Base-by-base conservation (phyloP, 2,888 invertebrate genomes). In the Spicauda simplicius region DNA sequence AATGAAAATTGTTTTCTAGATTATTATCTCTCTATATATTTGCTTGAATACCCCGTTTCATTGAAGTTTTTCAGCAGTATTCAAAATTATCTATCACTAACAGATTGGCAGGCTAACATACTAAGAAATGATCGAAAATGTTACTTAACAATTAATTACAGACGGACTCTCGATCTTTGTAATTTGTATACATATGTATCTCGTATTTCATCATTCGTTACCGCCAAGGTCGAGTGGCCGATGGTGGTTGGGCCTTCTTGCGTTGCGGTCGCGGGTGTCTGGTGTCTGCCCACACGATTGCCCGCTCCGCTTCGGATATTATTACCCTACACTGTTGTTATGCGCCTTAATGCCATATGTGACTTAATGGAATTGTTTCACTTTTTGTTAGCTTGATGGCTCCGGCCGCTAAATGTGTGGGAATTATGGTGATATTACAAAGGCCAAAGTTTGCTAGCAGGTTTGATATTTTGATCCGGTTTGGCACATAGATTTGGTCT, bases 251-350 rank as follows among this genome's bases (percentile, higher is more conserved):
- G 30, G 18, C 20, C 45, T 45, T 45, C 58, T 20, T 45, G 55
- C 55, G 20, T 56, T 63, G 63, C 63, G 63, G 63, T 53, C 63
- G 41, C 41, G 52, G 33, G 48, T 56, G 16, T 63, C 55, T 20
- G 45, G 25, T 63, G 30, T 63, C 63, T 11, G 63, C 55, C 63
- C 55, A 63, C 63, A 55, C 55, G 55, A 56, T 63, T 18, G 45
- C 20, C 30, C 6, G 63, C 16, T 55, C 30, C 14, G 10, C 30
- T 7, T 18, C 30, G 33, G 55, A 56, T 63, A 12, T 18, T 30
- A 41, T 63, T 63, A 63, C 63, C 45, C 4, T 48, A 5, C 45
- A 45, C 45, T 52, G 37, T 61, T 18, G 48, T 56, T 63, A 30
- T 63, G 25, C 5, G 25, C 5, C 25, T 25, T 25, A 25, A 25